These are phyloP conservation scores for Eupithecia tripunctaria DNA, from an alignment of 2,888 invertebrate genomes.

Conservation along the genomic window DNA sequence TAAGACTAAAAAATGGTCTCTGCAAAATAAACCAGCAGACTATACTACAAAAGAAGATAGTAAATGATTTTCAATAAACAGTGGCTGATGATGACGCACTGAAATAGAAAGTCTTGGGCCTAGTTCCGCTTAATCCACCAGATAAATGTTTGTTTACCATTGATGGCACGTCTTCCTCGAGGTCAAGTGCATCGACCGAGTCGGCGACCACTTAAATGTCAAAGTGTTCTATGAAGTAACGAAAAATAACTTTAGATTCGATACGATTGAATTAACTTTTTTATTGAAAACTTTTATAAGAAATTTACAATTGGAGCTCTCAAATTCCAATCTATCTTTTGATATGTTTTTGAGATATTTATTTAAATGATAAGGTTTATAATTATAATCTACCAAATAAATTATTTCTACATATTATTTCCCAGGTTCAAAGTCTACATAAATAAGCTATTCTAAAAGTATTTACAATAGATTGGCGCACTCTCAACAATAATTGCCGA, in stretches of 20 bases:
- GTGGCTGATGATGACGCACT: conserved; percentile 12
- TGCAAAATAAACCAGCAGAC: too few species aligned
- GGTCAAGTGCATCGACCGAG: conserved; percentile 75
- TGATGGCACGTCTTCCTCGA: conserved; percentile 46
- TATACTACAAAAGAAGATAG: too few species aligned
- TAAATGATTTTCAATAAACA: background rate
- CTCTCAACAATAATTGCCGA: conserved; percentile 6
- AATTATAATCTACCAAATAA: background rate
- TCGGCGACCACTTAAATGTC: conserved; percentile 56
- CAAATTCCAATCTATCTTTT: background rate
- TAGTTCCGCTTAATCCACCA: conserved; percentile 33
- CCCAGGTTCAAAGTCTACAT: background rate
- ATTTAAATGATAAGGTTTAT: background rate
- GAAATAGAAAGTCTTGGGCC: conserved; percentile 49
- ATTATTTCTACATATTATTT: background rate
- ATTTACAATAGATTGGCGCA: background rate
- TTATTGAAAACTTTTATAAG: background rate
- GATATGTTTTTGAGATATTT: background rate
- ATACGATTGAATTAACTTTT: background rate
- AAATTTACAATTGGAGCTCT: background rate
- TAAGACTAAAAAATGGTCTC: too few species aligned
- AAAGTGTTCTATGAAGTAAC: conserved; percentile 18
- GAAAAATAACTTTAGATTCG: conserved; percentile 5
- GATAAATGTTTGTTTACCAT: conserved; percentile 48
- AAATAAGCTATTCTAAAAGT: background rate